Conservation (phyloP, 2,888 invertebrate genomes). For the Drosophila limbata region DNA sequence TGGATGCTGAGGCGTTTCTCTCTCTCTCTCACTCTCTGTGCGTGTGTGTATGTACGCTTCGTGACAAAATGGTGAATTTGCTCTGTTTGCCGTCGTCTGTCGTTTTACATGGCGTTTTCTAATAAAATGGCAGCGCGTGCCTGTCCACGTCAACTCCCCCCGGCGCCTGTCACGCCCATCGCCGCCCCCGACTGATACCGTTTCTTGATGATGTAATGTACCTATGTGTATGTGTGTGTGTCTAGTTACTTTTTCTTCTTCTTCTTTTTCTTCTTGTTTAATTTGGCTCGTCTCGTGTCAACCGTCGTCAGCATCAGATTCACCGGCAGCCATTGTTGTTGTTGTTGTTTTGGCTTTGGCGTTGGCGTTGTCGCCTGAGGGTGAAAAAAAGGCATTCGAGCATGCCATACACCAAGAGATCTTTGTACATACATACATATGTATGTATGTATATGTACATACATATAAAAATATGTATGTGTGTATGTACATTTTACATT, state of each 20-base stretch:
- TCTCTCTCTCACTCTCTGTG: slow-evolving; percentile 20
- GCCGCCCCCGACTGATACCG: slow-evolving; percentile 15
- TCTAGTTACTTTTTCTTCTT: slow-evolving; percentile 21
- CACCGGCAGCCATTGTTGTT: slow-evolving; percentile 52
- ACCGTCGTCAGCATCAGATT: slow-evolving; percentile 75
- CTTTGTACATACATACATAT: slow-evolving; percentile 3
- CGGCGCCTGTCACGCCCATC: slow-evolving; percentile 9
- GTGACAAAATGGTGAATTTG: slow-evolving; percentile 80
- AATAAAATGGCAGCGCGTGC: slow-evolving; percentile 79
- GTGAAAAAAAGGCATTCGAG: slow-evolving; percentile 79
- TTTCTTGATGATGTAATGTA: slow-evolving; percentile 33
- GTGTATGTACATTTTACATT: too few relatives aligned
- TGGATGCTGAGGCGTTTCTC: slow-evolving; percentile 47
- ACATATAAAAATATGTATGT: too few relatives aligned
- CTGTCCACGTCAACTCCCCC: slow-evolving; percentile 33
- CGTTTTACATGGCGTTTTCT: slow-evolving; percentile 78
- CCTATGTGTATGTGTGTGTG: slow-evolving; percentile 1
- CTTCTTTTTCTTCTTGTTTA: slow-evolving; percentile 48
- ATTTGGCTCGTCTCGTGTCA: slow-evolving; percentile 74
- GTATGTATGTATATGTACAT: neutral
- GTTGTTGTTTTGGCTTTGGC: slow-evolving; percentile 58
- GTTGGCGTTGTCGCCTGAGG: slow-evolving; percentile 80
- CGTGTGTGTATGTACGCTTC: slow-evolving; percentile 35
- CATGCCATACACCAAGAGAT: slow-evolving; percentile 51
- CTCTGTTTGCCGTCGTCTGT: slow-evolving; percentile 28